Base-by-base conservation (phyloP, 1,140 invertebrate genomes). In the Anthonomus grandis region DNA sequence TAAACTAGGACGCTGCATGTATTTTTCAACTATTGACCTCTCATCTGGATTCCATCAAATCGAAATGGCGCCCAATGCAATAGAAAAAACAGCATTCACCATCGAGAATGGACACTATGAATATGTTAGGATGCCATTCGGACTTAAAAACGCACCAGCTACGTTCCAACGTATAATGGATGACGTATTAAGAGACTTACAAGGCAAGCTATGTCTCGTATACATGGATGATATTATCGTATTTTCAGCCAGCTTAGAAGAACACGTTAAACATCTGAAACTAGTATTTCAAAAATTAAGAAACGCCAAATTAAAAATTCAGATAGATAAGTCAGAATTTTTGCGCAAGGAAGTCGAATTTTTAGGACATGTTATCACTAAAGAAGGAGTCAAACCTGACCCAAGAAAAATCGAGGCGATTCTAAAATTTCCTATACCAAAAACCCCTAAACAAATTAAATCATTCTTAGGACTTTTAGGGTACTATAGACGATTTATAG, bases 161-260 rank as follows among this genome's bases (percentile, higher is more conserved):
- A 74, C 70, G n/a, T 77, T 79, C 59, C 72, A 77, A 63, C 36
- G 63, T 25, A 71, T 74, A 64, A 67, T 74, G n/a, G 59, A 70
- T 17, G 24, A 38, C 10, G 38, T 61, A 31, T 27, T 59, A 13
- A 21, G 31, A 25, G 27, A 51, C 64, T 10, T 51, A 31, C 27
- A 38, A 6, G 27, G 36, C 17, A 53, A 47, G 17, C 25, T 47
- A 8, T 67, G 59, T 42, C 10, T 64, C 0, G 65, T 65, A 12
- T 75, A 70, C 50, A 36, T 73, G 25, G 74, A 76, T 48, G 73
- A 74, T 36, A 61, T 64, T 22, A 56, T 65, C 18, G 25, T 65
- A 0, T 62, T 50, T 31, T 31, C 27, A 31, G 6, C 27, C 10
- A 38, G 10, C 17, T 38, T 22, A 25, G 37, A 9, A 48, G 38